phyloP scores from a whole-genome alignment of 2,797 vertebrate species.

The Pogonophryne albipinna region DNA sequence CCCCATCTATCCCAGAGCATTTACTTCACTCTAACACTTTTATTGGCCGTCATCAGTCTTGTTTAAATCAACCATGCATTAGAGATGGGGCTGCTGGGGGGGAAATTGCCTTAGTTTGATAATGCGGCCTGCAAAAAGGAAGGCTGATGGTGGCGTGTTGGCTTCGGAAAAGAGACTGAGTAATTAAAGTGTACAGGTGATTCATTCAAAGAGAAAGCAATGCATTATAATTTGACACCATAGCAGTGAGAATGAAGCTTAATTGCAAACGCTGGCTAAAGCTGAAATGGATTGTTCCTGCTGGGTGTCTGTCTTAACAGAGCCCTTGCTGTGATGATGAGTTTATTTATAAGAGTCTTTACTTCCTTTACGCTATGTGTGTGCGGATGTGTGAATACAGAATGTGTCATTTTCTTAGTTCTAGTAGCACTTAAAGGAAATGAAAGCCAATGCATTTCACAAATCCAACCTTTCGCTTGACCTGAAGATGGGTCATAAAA shows the following conservation, averaged over 20 bases:
- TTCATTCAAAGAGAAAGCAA: constrained; percentile 82
- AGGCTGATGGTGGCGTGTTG: constrained; percentile 75
- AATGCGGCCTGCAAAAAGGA: constrained; percentile 75
- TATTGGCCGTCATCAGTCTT: constrained; percentile 76
- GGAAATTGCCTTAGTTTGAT: constrained; percentile 77
- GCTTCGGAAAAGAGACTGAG: constrained; percentile 70
- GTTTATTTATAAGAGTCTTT: constrained; percentile 55
- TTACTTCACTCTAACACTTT: constrained; percentile 73
- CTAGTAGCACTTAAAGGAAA: constrained; percentile 9
- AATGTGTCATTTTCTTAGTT: constrained; percentile 32
- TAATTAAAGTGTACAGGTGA: constrained; percentile 85
- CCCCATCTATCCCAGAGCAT: constrained; percentile 65
- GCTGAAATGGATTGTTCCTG: constrained; percentile 77
- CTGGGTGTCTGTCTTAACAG: constrained; percentile 66
- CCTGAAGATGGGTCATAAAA: constrained; percentile 6
- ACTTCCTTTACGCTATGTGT: constrained; percentile 47
- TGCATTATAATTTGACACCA: constrained; percentile 71
- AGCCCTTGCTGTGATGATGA: constrained; percentile 65
- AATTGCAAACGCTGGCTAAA: constrained; percentile 73
- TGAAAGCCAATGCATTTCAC: not conserved
- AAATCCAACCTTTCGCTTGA: constrained; percentile 20
- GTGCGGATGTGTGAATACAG: constrained; percentile 45
- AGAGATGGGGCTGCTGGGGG: constrained; percentile 64
- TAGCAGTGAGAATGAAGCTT: constrained; percentile 73
- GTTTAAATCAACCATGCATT: constrained; percentile 77